A percentile compares a stretch with the other conserved stretches of the same genome.
These are phyloP conservation scores for Tenthredo scrophulariae DNA, from an alignment of 2,888 invertebrate species.

Conservation along the genomic window DNA sequence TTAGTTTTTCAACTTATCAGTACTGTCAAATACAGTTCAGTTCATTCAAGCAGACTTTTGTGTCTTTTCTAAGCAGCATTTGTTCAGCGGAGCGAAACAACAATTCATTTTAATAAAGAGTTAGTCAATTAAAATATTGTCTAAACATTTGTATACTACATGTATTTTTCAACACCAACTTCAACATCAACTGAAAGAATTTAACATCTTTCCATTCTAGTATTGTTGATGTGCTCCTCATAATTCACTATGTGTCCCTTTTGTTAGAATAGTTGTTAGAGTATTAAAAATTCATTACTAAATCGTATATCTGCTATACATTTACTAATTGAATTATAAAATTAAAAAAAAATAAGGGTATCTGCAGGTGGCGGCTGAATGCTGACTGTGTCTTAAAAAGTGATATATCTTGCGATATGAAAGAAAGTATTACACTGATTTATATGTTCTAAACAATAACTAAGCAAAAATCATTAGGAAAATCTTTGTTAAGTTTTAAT, in stretches of 20 bases:
- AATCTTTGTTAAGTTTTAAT: neutral
- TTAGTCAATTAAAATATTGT: conserved; percentile 12
- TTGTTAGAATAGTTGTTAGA: conserved; percentile 1
- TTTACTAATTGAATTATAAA: neutral
- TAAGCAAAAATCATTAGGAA: neutral
- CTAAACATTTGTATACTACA: conserved; percentile 9
- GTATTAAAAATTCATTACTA: neutral
- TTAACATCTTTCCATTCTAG: neutral
- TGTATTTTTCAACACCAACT: neutral
- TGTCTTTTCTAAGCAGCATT: conserved; percentile 19
- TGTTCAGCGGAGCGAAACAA: conserved; percentile 31
- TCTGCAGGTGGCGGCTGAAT: neutral
- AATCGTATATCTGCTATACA: neutral
- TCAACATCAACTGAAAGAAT: neutral
- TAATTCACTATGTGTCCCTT: neutral
- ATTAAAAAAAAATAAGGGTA: neutral
- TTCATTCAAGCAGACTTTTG: conserved; percentile 14
- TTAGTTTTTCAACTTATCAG: conserved; percentile 4
- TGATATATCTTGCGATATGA: neutral
- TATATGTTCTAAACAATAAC: neutral
- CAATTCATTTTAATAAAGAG: conserved; percentile 22
- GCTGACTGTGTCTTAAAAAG: neutral
- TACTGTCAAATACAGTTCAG: neutral
- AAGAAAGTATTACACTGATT: neutral
- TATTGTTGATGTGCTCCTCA: neutral